These are phyloP conservation scores for Brachylomia viminalis DNA, from an alignment of 2,888 invertebrate genomes.

Conservation along the genomic window DNA sequence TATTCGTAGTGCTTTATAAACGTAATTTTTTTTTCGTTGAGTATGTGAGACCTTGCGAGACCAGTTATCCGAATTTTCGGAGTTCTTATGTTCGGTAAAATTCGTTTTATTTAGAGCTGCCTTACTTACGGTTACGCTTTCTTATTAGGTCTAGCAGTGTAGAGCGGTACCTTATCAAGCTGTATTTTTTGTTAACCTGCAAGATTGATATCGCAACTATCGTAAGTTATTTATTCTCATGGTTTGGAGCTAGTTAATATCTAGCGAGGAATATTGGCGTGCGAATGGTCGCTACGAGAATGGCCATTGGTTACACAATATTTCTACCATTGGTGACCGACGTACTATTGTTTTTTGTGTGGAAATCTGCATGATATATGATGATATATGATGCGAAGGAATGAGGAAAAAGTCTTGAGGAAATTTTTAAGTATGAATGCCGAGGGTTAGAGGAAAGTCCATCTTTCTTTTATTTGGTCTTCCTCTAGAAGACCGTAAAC, in stretches of 20 bases:
- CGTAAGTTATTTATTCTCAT: too few relatives aligned
- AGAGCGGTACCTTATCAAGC: not conserved
- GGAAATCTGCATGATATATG: too few relatives aligned
- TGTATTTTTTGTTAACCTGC: not conserved
- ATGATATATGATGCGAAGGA: not conserved
- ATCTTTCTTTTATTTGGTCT: too few relatives aligned
- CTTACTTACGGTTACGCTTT: not conserved
- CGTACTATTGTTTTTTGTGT: not conserved
- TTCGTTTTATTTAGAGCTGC: not conserved
- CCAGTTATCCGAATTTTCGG: not conserved
- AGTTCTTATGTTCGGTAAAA: not conserved
- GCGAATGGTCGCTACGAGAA: too few relatives aligned
- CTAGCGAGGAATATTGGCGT: too few relatives aligned
- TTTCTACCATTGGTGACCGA: not conserved
- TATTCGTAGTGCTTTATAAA: not conserved
- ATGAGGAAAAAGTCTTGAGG: not conserved
- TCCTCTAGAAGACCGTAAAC: not conserved
- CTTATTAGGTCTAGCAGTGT: not conserved
- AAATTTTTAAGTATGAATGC: not conserved
- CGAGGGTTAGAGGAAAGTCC: not conserved
- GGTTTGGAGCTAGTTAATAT: too few relatives aligned
- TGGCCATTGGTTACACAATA: not conserved
- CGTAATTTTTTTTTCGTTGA: constrained; percentile 6
- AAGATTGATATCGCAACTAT: not conserved
- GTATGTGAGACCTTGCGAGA: not conserved